Conservation (phyloP, 1,140 invertebrate species). For the Chrysoperla carnea region DNA sequence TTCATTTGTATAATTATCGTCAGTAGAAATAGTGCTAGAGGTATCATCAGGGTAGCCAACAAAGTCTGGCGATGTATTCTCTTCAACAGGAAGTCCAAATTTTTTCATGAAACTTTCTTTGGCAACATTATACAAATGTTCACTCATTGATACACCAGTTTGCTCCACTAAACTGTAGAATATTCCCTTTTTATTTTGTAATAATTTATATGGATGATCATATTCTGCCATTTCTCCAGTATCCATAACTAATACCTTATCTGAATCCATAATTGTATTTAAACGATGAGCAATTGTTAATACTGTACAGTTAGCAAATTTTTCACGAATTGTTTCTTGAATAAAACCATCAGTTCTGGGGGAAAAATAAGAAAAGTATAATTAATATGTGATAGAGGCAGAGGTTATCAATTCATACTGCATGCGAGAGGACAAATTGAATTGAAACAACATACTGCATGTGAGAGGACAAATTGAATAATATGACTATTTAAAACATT, state of each 20-base stretch:
- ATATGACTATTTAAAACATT: too few species aligned
- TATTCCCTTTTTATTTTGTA: slow-evolving; percentile 36
- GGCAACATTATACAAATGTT: slow-evolving; percentile 22
- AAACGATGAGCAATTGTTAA: slow-evolving; percentile 56
- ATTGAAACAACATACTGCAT: too few species aligned
- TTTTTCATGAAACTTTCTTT: slow-evolving; percentile 11
- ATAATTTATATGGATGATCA: slow-evolving; percentile 38
- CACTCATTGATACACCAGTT: slow-evolving; percentile 27
- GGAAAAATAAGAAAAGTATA: slow-evolving; percentile 4
- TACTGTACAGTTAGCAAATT: slow-evolving; percentile 46
- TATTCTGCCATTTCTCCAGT: slow-evolving; percentile 35
- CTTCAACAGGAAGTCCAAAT: too few species aligned
- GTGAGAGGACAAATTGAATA: too few species aligned
- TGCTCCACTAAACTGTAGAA: slow-evolving; percentile 38
- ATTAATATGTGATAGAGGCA: too few species aligned
- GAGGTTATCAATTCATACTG: too few species aligned
- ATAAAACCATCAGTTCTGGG: slow-evolving; percentile 37
- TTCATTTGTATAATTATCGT: too few species aligned
- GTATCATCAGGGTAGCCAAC: too few species aligned
- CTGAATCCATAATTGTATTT: slow-evolving; percentile 51
- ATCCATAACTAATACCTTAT: slow-evolving; percentile 59
- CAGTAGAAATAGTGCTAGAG: too few species aligned
- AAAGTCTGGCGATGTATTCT: too few species aligned
- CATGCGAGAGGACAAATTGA: too few species aligned
- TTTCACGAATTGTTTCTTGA: slow-evolving; percentile 37